Conservation (phyloP, 2,888 invertebrate genomes). For the Agonum fuliginosum region DNA sequence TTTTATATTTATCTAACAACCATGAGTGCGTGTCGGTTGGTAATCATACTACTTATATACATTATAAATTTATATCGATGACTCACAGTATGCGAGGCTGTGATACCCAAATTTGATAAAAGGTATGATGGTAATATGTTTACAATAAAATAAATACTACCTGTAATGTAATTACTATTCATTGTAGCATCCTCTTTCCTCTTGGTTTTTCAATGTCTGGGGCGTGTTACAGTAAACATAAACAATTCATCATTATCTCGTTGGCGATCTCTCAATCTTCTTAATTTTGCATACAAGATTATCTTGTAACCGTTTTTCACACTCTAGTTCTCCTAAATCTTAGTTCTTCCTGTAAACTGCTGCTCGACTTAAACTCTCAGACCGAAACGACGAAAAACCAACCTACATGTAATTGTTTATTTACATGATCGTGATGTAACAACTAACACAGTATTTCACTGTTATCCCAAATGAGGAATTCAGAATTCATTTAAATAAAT, state of each 20-base stretch:
- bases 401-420: constrained; percentile 37
- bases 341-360: constrained; percentile 45
- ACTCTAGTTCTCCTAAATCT: constrained; percentile 37
- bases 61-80: too few relatives aligned
- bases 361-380: constrained; percentile 15
- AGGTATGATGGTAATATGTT: too few relatives aligned
- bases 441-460: background rate
- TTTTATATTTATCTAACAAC: too few relatives aligned
- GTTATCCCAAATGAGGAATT: constrained; percentile 24
- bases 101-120: too few relatives aligned
- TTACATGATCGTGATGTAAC: constrained; percentile 42
- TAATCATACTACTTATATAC: too few relatives aligned
- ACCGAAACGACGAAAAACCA: constrained; percentile 24
- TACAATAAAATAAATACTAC: too few relatives aligned
- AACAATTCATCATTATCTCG: constrained; percentile 8
- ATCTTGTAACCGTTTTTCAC: constrained; percentile 53
- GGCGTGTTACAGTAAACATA: constrained; percentile 3
- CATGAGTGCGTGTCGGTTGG: too few relatives aligned
- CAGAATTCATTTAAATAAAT: constrained; percentile 17
- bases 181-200: too few relatives aligned
- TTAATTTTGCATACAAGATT: constrained; percentile 56
- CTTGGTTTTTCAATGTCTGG: background rate
- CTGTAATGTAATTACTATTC: too few relatives aligned
- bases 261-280: too few relatives aligned
- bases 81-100: too few relatives aligned